Percentiles rank a stretch among this genome's conserved stretches.
Conservation (phyloP, 1,140 invertebrate genomes). For the Nasonia longicornis region DNA sequence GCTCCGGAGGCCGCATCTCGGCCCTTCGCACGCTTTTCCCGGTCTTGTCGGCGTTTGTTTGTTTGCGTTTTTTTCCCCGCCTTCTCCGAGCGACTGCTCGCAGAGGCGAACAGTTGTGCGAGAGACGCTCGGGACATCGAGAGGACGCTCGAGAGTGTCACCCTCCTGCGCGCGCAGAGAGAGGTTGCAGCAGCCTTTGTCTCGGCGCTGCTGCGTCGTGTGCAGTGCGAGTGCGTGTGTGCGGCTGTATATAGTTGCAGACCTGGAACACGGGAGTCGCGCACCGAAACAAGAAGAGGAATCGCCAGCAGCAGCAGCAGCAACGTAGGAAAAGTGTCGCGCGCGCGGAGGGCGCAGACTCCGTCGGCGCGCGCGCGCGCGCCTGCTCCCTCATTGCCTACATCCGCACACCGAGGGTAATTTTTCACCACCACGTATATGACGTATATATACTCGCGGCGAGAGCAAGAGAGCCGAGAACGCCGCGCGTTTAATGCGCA, state of each 20-base stretch:
- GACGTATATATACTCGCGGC: neutral
- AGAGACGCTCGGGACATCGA: neutral
- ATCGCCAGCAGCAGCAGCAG: neutral
- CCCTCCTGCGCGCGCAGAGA: neutral
- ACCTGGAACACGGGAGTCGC: neutral
- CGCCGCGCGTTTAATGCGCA: neutral
- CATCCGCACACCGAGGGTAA: neutral
- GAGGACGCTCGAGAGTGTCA: neutral
- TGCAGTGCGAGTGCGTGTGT: neutral
- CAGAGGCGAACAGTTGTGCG: neutral
- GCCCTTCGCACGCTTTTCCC: neutral
- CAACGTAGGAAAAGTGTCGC: neutral
- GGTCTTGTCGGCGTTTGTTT: neutral
- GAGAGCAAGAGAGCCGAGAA: neutral
- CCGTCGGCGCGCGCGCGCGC: neutral
- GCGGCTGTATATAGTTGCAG: neutral
- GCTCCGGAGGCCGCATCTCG: neutral
- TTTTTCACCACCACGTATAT: neutral
- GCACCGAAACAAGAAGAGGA: neutral
- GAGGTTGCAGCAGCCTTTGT: conserved; percentile 3
- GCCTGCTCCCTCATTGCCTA: neutral
- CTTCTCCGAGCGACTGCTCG: neutral
- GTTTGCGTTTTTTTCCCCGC: neutral
- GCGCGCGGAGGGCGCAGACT: neutral
- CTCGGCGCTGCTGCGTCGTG: neutral